phyloP scores from a whole-genome alignment of 2,113 vertebrate species.

The Podarcis muralis region DNA sequence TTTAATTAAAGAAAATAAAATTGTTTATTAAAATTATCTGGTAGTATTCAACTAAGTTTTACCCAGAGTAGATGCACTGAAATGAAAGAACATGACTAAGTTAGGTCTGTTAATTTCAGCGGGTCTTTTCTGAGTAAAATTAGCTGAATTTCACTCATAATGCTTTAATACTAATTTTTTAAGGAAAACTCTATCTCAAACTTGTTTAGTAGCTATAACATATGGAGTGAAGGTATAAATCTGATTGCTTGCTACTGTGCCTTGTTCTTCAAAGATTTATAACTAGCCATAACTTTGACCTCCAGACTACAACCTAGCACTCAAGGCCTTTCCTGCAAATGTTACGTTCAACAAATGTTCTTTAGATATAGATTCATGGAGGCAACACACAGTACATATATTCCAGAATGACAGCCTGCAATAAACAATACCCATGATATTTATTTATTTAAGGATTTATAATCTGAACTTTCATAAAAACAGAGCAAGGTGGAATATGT shows the following conservation, averaged over 20 bases:
- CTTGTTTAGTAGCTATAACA: background rate
- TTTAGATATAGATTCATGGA: background rate
- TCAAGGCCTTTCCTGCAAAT: slow-evolving; percentile 10
- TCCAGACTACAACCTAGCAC: background rate
- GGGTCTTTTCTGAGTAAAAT: too few relatives aligned
- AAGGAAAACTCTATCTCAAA: background rate
- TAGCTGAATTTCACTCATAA: too few relatives aligned
- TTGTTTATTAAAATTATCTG: too few relatives aligned
- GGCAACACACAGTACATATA: background rate
- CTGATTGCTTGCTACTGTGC: slow-evolving; percentile 30
- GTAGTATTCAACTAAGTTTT: too few relatives aligned
- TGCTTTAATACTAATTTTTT: background rate
- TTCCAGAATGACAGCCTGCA: background rate
- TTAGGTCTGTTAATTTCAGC: too few relatives aligned
- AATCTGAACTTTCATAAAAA: too few relatives aligned
- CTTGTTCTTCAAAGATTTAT: slow-evolving; percentile 45
- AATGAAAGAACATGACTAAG: too few relatives aligned
- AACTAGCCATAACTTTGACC: slow-evolving; percentile 7
- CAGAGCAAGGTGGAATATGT: too few relatives aligned
- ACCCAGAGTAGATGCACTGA: too few relatives aligned
- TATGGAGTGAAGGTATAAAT: slow-evolving; percentile 15
- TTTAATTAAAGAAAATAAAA: background rate
- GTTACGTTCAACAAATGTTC: background rate
- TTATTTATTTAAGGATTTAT: too few relatives aligned
- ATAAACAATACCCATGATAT: background rate